Evolutionary conservation across 53 echinoderm and acorn worm genomes (phyloP).

Genomic region (Temnopleurus reevesii): DNA sequence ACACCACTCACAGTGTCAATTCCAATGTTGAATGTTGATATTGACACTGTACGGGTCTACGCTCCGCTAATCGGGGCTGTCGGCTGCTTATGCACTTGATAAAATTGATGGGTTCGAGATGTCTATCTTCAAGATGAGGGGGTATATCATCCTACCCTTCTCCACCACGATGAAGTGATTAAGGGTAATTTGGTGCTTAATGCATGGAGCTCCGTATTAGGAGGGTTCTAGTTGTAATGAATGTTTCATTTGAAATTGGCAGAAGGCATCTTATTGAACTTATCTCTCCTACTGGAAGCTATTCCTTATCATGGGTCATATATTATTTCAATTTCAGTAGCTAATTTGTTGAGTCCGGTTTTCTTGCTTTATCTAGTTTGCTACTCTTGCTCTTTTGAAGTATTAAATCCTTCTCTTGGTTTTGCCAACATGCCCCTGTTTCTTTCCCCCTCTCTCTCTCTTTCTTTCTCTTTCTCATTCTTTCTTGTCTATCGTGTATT

Average conservation of each 20-base stretch:
- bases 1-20: constrained; percentile 8
- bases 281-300: background rate
- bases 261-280: background rate
- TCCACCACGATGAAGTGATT: constrained; percentile 12
- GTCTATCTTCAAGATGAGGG: background rate
- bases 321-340: background rate
- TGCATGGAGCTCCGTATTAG: background rate
- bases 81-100: too few species aligned
- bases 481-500: background rate
- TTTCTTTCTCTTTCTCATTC: background rate
- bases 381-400: background rate
- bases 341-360: background rate
- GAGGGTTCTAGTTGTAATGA: background rate
- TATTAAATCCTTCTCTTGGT: background rate
- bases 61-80: background rate
- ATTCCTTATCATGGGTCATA: background rate
- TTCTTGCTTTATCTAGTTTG: background rate
- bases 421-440: too few species aligned
- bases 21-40: background rate
- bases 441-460: background rate
- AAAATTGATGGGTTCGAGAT: constrained; percentile 1
- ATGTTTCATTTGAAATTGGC: background rate
- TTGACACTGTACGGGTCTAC: background rate
- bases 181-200: constrained; percentile 7
- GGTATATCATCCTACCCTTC: background rate